Base-by-base conservation (phyloP, 2,113 vertebrate species). In the Chloropsis hardwickii region DNA sequence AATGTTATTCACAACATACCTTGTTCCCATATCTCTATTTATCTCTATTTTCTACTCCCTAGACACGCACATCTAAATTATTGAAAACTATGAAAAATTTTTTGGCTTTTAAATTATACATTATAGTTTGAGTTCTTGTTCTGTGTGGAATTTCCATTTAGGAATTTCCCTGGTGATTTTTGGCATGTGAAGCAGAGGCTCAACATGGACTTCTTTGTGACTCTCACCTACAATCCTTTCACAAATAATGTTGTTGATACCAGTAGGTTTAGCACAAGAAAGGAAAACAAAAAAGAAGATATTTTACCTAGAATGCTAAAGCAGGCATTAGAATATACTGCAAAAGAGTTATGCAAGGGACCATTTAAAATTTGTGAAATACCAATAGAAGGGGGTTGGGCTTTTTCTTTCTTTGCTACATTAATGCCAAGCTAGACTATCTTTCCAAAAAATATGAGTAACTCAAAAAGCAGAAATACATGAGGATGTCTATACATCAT, bases 381-480 rank as follows among this genome's bases (percentile, higher is more conserved):
- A 13, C 3, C 22, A 12, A 16, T 9, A 25, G 39, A 81, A 79
- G 27, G 29, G 1, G 9, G 5, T 54, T 0, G 1, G 3, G 2
- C 9, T 39, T 33, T 27, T 40, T 42, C 18, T 66, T 53, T 7
- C 12, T 64, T 66, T 84, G 20, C 21, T 54, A 37, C 21, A 10
- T 42, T 62, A 35, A 71, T 37, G 6, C 6, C 29, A 73, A 83
- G 6, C 66, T 70, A 81, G 5, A 16, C 8, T 33, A 24, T 10
- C 23, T 42, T 91, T 69, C 33, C 2, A n/a, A 66, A 87, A 89
- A 62, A 50, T 21, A 54, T 14, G 21, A 27, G 14, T 65, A 80
- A 70, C 16, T 37, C 25, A 70, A 78, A 72, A 51, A 53, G 6
- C 19, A 69, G 21, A 77, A 91, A 44, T 8, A 86, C 18, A 17